Evolutionary conservation across 1,140 invertebrate genomes (phyloP), one percentile per base, ranked within the genome.

Genomic region (Polypedilum pembai): DNA sequence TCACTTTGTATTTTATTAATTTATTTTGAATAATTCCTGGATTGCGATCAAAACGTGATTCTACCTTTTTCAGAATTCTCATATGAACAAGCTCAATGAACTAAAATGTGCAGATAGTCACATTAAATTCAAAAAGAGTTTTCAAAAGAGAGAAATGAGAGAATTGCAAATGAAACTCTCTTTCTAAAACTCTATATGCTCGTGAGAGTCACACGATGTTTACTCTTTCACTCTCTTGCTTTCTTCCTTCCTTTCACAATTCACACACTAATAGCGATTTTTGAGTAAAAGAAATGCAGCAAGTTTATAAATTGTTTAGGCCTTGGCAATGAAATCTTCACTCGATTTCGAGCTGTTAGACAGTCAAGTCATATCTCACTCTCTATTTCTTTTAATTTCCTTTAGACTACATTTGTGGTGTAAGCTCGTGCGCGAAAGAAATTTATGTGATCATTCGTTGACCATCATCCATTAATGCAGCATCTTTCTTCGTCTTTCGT

Each of bases 321-420:
- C 65, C 65, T 69, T 69, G 65, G 20, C 65, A 69, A 69, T 69
- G 65, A 69, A 69, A 69, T 20, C 65, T 69, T 69, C 65, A 69
- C 20, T 69, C 17, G 3, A 7, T 18, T 21, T 69, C 20, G 8
- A 69, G 18, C 65, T 18, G 65, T 69, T 18, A 3, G 20, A 69
- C 18, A n/a, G 65, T 69, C 7, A 18, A 69, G 65, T 69, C 18
- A 3, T 56, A 15, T 69, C 18, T 69, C n/a, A n/a, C n/a, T n/a
- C n/a, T n/a, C n/a, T n/a, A 5, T 69, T 69, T 69, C 17, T 69
- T 3, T 18, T 7, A n/a, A 69, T 69, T 20, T 20, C 20, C 4
- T 69, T 69, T 20, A 20, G 7, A 8, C 18, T 69, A 12, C 15
- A 56, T 56, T 56, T n/a, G n/a, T n/a, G n/a, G n/a, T n/a, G n/a